Percentiles rank a stretch among this genome's conserved stretches.
Evolutionary conservation across 2,888 invertebrate species (phyloP).

Genomic region (Leistus spinibarbis): DNA sequence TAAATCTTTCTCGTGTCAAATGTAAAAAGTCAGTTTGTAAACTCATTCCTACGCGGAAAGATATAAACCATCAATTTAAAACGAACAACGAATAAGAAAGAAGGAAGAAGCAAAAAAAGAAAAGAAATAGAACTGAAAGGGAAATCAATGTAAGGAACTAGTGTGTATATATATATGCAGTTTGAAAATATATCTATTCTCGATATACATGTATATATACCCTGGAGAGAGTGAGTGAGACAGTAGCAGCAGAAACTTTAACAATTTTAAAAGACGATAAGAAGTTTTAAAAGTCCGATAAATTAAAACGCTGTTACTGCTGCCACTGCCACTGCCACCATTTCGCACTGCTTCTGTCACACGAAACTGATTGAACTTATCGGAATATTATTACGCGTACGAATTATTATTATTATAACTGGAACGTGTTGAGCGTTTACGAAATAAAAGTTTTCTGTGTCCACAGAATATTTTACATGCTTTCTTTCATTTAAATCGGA

Average conservation of each 20-base stretch:
- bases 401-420: conserved; percentile 6
- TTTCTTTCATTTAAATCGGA: not conserved
- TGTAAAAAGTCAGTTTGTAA: not conserved
- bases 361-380: conserved; percentile 8
- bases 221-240: not conserved
- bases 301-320: conserved; percentile 13
- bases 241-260: conserved; percentile 23
- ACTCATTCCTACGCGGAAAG: not conserved
- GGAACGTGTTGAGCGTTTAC: not conserved
- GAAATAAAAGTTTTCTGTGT: not conserved
- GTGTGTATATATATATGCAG: not conserved
- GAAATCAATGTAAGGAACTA: not conserved
- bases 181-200: not conserved
- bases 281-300: conserved; percentile 25
- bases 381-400: conserved; percentile 19
- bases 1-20: conserved; percentile 25
- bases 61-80: conserved; percentile 24
- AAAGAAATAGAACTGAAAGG: not conserved
- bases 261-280: conserved; percentile 29
- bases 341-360: not conserved
- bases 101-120: not conserved
- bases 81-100: not conserved
- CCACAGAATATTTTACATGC: not conserved
- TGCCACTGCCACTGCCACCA: not conserved
- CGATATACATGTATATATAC: not conserved